These are phyloP conservation scores for Pseudomyrmex flavicornis DNA, from an alignment of 1,140 invertebrate species.

Conservation along the genomic window DNA sequence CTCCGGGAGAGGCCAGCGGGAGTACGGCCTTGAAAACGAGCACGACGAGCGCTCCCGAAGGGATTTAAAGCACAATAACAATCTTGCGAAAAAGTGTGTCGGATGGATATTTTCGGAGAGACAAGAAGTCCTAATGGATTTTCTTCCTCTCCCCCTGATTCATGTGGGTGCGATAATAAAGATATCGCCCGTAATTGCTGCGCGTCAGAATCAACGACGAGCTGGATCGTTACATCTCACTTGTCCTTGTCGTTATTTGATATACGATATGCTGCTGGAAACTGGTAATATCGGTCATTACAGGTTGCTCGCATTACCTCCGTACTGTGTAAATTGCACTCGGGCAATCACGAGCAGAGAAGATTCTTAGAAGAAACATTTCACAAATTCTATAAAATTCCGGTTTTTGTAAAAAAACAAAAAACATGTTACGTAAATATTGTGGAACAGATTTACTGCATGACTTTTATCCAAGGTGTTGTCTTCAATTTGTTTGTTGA, in stretches of 20 bases:
- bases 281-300: constrained; percentile 34
- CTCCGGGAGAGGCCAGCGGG: not conserved
- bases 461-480: constrained; percentile 6
- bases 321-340: not conserved
- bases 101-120: not conserved
- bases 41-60: constrained; percentile 1
- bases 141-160: not conserved
- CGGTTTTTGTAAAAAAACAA: not conserved
- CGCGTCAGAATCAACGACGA: constrained; percentile 23
- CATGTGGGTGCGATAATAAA: constrained; percentile 30
- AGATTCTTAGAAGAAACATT: not conserved
- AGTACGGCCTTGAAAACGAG: constrained; percentile 16
- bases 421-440: not conserved
- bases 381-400: not conserved
- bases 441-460: not conserved
- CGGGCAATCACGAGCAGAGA: not conserved
- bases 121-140: not conserved
- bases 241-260: constrained; percentile 18
- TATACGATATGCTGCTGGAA: not conserved
- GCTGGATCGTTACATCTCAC: constrained; percentile 30
- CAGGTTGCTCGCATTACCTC: not conserved
- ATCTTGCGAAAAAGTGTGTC: constrained; percentile 22
- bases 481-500: not conserved
- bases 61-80: constrained; percentile 33
- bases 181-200: constrained; percentile 29